Conservation (phyloP, 1,140 invertebrate genomes). For the Brachystomella parvula region DNA sequence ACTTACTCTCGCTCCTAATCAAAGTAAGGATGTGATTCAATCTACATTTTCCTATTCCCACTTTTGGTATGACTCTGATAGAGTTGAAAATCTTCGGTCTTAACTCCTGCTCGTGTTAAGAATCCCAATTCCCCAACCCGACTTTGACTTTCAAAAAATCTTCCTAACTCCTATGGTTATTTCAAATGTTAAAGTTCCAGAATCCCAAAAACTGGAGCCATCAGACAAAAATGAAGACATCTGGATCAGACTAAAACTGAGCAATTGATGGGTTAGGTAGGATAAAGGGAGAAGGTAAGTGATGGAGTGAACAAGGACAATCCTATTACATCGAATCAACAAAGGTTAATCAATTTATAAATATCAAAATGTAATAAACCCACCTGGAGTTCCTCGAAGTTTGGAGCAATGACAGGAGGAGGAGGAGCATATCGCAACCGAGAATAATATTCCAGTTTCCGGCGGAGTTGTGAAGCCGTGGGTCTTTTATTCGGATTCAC, state of each 20-base stretch:
- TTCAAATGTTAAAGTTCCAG: too few relatives aligned
- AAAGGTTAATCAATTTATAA: not conserved
- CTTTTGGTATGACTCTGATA: too few relatives aligned
- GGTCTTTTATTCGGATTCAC: slow-evolving; percentile 52
- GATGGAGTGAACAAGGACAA: not conserved
- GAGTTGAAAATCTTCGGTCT: too few relatives aligned
- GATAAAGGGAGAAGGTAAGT: not conserved
- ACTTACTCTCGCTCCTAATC: too few relatives aligned
- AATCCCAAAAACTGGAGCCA: too few relatives aligned
- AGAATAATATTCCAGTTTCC: slow-evolving; percentile 5
- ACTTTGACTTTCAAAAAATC: too few relatives aligned
- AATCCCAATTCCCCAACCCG: too few relatives aligned
- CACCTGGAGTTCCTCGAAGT: slow-evolving; percentile 1
- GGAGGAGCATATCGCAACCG: not conserved
- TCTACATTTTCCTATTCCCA: too few relatives aligned
- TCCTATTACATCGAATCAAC: not conserved
- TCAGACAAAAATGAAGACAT: not conserved
- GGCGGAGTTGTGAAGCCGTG: slow-evolving; percentile 51
- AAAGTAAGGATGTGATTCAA: too few relatives aligned
- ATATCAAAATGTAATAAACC: not conserved
- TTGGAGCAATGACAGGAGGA: not conserved
- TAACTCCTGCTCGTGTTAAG: too few relatives aligned
- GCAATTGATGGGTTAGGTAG: not conserved
- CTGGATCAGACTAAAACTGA: not conserved
- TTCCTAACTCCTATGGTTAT: too few relatives aligned